Conservation (phyloP, 2,888 invertebrate genomes). For the Leptinotarsa juncta region DNA sequence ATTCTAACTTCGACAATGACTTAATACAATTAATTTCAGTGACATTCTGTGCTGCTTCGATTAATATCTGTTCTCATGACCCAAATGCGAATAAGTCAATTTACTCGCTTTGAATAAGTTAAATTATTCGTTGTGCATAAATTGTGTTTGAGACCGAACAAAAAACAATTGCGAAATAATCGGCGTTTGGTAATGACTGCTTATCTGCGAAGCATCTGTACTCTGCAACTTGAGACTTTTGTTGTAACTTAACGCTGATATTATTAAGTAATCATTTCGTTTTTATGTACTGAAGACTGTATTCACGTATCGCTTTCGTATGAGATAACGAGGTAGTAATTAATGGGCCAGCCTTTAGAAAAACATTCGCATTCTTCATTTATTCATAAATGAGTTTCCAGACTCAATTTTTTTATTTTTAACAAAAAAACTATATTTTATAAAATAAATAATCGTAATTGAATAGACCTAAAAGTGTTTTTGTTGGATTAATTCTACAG, state of each 20-base stretch:
- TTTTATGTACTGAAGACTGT: background rate
- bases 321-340: background rate
- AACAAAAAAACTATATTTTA: too few relatives aligned
- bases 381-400: too few relatives aligned
- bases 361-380: too few relatives aligned
- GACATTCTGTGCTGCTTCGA: conserved; percentile 41
- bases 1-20: conserved; percentile 19
- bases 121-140: conserved; percentile 35
- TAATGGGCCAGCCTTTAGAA: too few relatives aligned
- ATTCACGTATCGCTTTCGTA: background rate
- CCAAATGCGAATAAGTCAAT: conserved; percentile 43
- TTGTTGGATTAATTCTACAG: too few relatives aligned
- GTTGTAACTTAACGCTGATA: conserved; percentile 6
- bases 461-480: too few relatives aligned
- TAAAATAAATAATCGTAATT: too few relatives aligned
- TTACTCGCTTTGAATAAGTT: conserved; percentile 37
- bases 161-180: conserved; percentile 22
- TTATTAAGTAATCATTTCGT: background rate
- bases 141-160: conserved; percentile 3
- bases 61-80: conserved; percentile 46
- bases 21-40: conserved; percentile 44
- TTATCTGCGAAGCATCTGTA: conserved; percentile 9
- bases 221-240: conserved; percentile 21
- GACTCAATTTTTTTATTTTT: too few relatives aligned
- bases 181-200: conserved; percentile 8